Percentiles rank a stretch among this genome's conserved stretches.
phyloP scores from a whole-genome alignment of 2,113 vertebrate species.

The Benitochromis conjunctus region DNA sequence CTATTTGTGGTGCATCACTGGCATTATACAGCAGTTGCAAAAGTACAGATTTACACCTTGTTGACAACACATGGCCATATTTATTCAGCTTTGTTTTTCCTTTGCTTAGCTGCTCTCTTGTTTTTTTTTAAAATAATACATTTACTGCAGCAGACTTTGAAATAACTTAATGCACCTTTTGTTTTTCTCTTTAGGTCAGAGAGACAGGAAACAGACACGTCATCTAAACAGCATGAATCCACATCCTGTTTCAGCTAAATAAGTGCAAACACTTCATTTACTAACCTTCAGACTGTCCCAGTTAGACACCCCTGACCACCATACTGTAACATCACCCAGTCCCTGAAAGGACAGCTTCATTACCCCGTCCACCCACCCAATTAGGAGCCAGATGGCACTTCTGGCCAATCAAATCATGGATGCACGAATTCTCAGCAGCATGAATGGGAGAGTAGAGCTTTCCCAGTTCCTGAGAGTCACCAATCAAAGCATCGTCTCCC shows the following conservation, averaged over 20 bases:
- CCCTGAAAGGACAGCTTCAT: constrained; percentile 80
- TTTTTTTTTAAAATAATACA: background rate
- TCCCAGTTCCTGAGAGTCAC: constrained; percentile 95
- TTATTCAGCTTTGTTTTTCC: background rate
- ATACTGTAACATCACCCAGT: constrained; percentile 79
- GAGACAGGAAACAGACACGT: constrained; percentile 12
- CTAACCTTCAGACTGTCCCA: constrained; percentile 83
- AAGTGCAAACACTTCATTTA: constrained; percentile 41
- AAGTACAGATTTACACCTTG: constrained; percentile 19
- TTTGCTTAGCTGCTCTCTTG: background rate
- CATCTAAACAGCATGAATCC: constrained; percentile 48
- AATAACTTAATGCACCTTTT: constrained; percentile 15
- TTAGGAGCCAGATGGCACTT: constrained; percentile 94
- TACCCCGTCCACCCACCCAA: constrained; percentile 83
- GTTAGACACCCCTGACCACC: constrained; percentile 85
- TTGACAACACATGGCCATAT: background rate
- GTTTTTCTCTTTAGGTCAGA: constrained; percentile 45
- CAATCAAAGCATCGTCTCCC: constrained; percentile 90
- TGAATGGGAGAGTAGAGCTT: constrained; percentile 92
- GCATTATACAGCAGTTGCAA: constrained; percentile 39
- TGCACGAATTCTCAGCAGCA: constrained; percentile 76
- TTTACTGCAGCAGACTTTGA: background rate
- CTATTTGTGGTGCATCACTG: constrained; percentile 60
- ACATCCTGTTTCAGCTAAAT: constrained; percentile 57
- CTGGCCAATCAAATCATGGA: constrained; percentile 95